These are phyloP conservation scores for Microplitis mediator DNA, from an alignment of 1,140 invertebrate genomes.

Conservation along the genomic window DNA sequence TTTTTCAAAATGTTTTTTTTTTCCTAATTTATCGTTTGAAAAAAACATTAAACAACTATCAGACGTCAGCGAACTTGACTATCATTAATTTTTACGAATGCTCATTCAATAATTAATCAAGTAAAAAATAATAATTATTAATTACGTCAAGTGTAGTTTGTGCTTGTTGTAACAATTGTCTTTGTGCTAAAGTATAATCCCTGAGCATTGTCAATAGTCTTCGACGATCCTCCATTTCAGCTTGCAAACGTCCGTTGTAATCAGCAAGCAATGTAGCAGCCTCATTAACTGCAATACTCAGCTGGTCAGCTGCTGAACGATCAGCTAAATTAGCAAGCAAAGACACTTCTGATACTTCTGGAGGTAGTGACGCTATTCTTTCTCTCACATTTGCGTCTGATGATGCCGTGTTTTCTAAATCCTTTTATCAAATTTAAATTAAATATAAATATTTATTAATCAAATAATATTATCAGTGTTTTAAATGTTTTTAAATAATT, in stretches of 20 bases:
- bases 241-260: slow-evolving; percentile 84
- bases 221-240: slow-evolving; percentile 87
- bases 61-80: no score
- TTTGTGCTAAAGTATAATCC: slow-evolving; percentile 85
- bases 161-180: slow-evolving; percentile 81
- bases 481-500: background rate
- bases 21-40: no score
- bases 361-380: slow-evolving; percentile 90
- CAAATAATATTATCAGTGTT: background rate
- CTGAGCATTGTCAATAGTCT: slow-evolving; percentile 83
- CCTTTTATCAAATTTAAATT: slow-evolving; percentile 54
- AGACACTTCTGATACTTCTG: slow-evolving; percentile 91
- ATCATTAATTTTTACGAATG: no score
- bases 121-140: background rate
- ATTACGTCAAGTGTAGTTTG: slow-evolving; percentile 84
- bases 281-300: slow-evolving; percentile 81
- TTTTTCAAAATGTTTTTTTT: no score
- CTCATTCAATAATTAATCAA: background rate
- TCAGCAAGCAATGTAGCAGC: slow-evolving; percentile 84
- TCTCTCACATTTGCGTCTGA: slow-evolving; percentile 91
- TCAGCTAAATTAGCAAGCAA: slow-evolving; percentile 82
- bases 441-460: no score
- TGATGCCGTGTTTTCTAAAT: slow-evolving; percentile 92
- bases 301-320: slow-evolving; percentile 72
- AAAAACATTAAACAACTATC: no score